Conservation (phyloP, 2,888 invertebrate genomes). For the Plebejus anna region DNA sequence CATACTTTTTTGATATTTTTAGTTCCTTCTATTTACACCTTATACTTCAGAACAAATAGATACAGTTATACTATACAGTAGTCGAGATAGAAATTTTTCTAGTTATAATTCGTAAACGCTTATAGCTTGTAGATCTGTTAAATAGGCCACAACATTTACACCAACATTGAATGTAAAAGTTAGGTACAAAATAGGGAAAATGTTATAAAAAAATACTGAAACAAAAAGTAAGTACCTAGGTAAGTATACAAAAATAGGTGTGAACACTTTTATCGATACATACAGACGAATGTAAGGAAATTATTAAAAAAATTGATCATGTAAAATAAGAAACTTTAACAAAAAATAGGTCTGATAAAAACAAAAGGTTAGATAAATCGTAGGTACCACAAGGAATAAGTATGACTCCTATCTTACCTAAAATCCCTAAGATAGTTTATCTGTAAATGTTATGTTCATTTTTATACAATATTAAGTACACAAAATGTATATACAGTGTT, state of each 20-base stretch:
- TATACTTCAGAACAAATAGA: neutral
- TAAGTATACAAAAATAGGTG: neutral
- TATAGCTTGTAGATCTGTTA: slow-evolving; percentile 3
- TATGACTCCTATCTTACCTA: slow-evolving; percentile 40
- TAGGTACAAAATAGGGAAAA: neutral
- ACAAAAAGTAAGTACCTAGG: neutral
- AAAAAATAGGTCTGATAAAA: neutral
- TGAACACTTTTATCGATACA: neutral
- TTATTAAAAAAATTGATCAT: neutral
- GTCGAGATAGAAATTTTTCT: neutral
- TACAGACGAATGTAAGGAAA: neutral
- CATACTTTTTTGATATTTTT: slow-evolving; percentile 17
- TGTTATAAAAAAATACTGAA: neutral
- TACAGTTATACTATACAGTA: slow-evolving; percentile 14
- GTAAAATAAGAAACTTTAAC: neutral
- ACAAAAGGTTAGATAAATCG: neutral
- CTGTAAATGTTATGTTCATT: slow-evolving; percentile 46
- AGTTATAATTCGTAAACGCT: neutral
- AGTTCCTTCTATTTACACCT: slow-evolving; percentile 20
- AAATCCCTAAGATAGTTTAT: slow-evolving; percentile 42
- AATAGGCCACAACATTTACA: slow-evolving; percentile 6
- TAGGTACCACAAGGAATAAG: neutral
- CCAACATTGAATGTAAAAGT: neutral
- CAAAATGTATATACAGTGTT: slow-evolving; percentile 54
- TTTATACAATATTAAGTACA: slow-evolving; percentile 61